phyloP scores from a whole-genome alignment of 2,888 invertebrate genomes.

The Cetonia aurata region DNA sequence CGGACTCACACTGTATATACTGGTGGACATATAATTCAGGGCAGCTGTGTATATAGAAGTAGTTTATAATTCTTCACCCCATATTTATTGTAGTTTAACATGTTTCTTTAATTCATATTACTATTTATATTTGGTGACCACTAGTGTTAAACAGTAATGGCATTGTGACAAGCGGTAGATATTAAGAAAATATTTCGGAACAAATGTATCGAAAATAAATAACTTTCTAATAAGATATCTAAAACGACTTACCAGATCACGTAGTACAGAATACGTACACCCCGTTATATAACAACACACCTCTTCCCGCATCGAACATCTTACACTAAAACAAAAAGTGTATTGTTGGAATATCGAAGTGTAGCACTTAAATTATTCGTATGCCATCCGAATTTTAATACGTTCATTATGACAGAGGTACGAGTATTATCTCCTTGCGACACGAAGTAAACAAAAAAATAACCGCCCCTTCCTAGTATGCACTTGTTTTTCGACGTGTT shows the following conservation, averaged over 20 bases:
- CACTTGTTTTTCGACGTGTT: not conserved
- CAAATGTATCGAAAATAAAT: too few relatives aligned
- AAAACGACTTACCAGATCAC: slow-evolving; percentile 61
- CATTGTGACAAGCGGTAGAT: too few relatives aligned
- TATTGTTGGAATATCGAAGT: slow-evolving; percentile 11
- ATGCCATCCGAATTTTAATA: slow-evolving; percentile 21
- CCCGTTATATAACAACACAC: slow-evolving; percentile 51
- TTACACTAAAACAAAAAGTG: slow-evolving; percentile 55
- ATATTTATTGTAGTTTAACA: too few relatives aligned
- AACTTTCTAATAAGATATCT: not conserved
- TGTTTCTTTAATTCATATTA: too few relatives aligned
- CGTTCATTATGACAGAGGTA: slow-evolving; percentile 1
- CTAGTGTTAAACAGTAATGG: too few relatives aligned
- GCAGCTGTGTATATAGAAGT: too few relatives aligned
- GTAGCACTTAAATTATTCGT: slow-evolving; percentile 15
- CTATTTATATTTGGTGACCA: too few relatives aligned
- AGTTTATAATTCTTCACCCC: too few relatives aligned
- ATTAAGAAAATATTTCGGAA: too few relatives aligned
- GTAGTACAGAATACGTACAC: slow-evolving; percentile 59
- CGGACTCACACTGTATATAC: too few relatives aligned
- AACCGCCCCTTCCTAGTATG: slow-evolving; percentile 23
- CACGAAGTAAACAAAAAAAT: not conserved
- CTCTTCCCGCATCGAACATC: slow-evolving; percentile 52
- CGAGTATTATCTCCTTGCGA: not conserved
- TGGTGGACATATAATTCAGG: too few relatives aligned